Evolutionary conservation across 2,888 invertebrate genomes (phyloP), one percentile per base, ranked within the genome.

Genomic region (Nysson spinosus): DNA sequence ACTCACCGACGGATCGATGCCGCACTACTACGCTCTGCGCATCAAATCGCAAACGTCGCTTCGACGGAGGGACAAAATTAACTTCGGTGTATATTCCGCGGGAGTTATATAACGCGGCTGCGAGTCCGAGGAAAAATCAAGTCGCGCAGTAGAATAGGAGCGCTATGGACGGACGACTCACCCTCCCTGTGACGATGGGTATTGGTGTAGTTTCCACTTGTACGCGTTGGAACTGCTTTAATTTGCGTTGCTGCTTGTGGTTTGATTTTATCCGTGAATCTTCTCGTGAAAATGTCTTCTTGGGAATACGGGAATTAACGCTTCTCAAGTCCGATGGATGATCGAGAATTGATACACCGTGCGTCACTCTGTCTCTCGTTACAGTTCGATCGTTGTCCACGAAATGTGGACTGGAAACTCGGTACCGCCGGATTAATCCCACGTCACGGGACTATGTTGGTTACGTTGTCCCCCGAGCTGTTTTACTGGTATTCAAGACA

Each of bases 181-280:
- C 82, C 83, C 82, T 80, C 82, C 79, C 62, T 60, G 69, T 70
- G 61, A 77, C 75, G 39, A 79, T 78, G 34, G 63, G 47, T 51
- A 42, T 50, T 50, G 51, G 28, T 66, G 61, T 64, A 61, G 43
- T 54, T 66, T 77, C 78, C 78, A 76, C 80, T 70, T 60, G 77
- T 60, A 51, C 51, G 65, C 37, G 40, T 19, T 12, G 12, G 24
- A 51, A 26, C 46, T n/a, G 12, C n/a, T n/a, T n/a, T n/a, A n/a
- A n/a, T n/a, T n/a, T n/a, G n/a, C n/a, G n/a, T n/a, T n/a, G n/a
- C n/a, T n/a, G n/a, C n/a, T n/a, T n/a, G n/a, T n/a, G n/a, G n/a
- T n/a, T n/a, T n/a, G n/a, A n/a, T n/a, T n/a, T n/a, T n/a, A n/a
- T n/a, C n/a, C n/a, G n/a, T n/a, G n/a, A n/a, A n/a, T n/a, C n/a